Percentiles rank a stretch among this genome's conserved stretches.
Conservation (phyloP, 2,888 invertebrate species). For the Volucella inflata region DNA sequence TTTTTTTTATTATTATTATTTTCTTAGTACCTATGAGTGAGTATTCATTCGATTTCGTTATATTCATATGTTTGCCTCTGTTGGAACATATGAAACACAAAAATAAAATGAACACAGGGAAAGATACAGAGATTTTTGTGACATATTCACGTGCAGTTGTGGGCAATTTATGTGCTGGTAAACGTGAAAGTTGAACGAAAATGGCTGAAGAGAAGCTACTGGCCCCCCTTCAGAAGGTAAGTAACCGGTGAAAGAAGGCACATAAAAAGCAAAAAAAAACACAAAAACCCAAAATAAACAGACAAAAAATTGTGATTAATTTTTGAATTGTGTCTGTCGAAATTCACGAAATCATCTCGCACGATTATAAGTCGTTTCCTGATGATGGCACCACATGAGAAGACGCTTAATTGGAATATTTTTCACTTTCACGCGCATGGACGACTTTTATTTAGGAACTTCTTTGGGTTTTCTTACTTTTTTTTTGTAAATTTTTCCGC, state of each 20-base stretch:
- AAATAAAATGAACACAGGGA: slow-evolving; percentile 38
- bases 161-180: slow-evolving; percentile 74
- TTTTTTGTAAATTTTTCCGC: not conserved
- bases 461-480: slow-evolving; percentile 19
- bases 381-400: slow-evolving; percentile 70
- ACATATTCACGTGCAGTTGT: slow-evolving; percentile 74
- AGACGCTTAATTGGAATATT: slow-evolving; percentile 81
- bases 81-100: slow-evolving; percentile 36
- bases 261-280: not conserved
- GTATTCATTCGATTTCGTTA: too few species aligned
- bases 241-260: slow-evolving; percentile 64
- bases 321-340: slow-evolving; percentile 77
- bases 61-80: too few species aligned
- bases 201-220: slow-evolving; percentile 30
- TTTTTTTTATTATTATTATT: slow-evolving; percentile 26
- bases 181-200: slow-evolving; percentile 72
- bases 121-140: slow-evolving; percentile 55
- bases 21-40: slow-evolving; percentile 18
- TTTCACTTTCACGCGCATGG: slow-evolving; percentile 82
- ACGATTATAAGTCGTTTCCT: slow-evolving; percentile 75
- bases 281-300: too few species aligned
- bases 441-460: slow-evolving; percentile 16
- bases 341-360: slow-evolving; percentile 77
- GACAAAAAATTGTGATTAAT: slow-evolving; percentile 71
- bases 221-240: slow-evolving; percentile 28